Conservation (phyloP, 2,797 vertebrate genomes). For the Pogoniulus pusillus region DNA sequence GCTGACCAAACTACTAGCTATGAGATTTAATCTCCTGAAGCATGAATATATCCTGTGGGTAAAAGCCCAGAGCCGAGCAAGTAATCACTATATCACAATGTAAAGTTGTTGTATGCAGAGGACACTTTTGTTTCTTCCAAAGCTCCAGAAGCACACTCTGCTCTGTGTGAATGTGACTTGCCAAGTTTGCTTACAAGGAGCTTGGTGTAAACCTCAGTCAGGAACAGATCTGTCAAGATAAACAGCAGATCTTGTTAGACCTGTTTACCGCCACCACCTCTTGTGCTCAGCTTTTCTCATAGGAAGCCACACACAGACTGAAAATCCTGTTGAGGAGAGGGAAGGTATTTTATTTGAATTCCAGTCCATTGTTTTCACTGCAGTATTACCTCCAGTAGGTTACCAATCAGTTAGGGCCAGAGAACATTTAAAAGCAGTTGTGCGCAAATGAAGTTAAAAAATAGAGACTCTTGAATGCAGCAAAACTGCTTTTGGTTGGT, state of each 20-base stretch:
- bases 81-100: neutral
- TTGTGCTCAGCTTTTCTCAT: neutral
- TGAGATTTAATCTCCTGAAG: neutral
- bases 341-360: neutral
- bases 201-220: neutral
- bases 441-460: neutral
- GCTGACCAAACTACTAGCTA: neutral
- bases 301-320: neutral
- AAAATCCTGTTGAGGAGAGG: neutral
- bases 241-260: conserved; percentile 18
- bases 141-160: neutral
- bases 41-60: neutral
- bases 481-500: too few species aligned
- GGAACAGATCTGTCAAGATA: neutral
- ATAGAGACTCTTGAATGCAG: neutral
- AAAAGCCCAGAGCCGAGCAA: neutral
- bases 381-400: neutral
- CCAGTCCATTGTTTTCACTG: neutral
- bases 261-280: conserved; percentile 18
- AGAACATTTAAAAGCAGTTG: neutral
- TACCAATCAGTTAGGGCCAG: neutral
- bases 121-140: neutral
- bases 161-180: neutral
- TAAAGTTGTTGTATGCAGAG: neutral
- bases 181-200: neutral